Percentiles rank a stretch among this genome's conserved stretches.
Conservation (phyloP, 2,113 vertebrate species). For the Agelaius phoeniceus region DNA sequence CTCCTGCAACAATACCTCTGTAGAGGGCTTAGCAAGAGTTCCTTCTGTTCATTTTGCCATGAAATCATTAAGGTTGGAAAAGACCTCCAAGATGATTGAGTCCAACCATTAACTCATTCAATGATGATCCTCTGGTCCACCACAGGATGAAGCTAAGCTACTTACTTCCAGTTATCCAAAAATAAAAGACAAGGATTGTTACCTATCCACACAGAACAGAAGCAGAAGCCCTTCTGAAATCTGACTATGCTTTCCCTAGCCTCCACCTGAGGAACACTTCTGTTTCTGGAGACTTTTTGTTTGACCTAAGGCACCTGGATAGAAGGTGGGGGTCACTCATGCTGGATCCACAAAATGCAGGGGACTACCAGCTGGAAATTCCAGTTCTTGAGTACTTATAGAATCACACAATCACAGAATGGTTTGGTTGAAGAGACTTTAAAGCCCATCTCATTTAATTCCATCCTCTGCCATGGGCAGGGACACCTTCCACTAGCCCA, state of each 20-base stretch:
- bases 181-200: neutral
- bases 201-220: neutral
- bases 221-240: neutral
- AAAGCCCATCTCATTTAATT: neutral
- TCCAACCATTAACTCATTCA: neutral
- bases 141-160: neutral
- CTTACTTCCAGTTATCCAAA: neutral
- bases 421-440: neutral
- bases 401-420: neutral
- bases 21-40: neutral
- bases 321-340: neutral
- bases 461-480: neutral
- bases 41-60: neutral
- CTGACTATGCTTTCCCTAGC: neutral
- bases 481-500: neutral
- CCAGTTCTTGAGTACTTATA: neutral
- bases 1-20: neutral
- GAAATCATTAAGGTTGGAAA: neutral
- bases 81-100: neutral
- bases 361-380: neutral
- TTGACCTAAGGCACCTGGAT: neutral
- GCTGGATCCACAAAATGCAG: neutral
- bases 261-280: neutral
- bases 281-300: neutral
- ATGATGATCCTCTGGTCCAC: neutral